Percentiles rank a stretch among this genome's conserved stretches.
Evolutionary conservation across 2,797 vertebrate genomes (phyloP).

Genomic region (Mus caroli): DNA sequence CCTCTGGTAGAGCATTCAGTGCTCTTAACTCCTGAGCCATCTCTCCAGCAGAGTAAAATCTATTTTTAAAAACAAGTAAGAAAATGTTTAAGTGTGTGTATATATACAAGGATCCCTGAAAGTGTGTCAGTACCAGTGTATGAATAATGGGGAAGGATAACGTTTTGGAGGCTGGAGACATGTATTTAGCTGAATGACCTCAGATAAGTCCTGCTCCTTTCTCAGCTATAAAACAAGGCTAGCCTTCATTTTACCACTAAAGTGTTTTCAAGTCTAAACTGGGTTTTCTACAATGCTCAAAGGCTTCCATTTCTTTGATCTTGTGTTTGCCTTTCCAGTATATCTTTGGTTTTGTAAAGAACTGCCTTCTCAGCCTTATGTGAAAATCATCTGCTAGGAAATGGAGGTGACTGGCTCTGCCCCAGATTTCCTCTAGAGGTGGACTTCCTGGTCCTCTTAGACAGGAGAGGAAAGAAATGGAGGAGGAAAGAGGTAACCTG

Average conservation of each 20-base stretch:
- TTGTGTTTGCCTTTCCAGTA: slow-evolving; percentile 54
- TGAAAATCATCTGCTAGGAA: slow-evolving; percentile 30
- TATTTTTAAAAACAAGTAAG: slow-evolving; percentile 25
- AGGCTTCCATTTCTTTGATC: background rate
- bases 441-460: background rate
- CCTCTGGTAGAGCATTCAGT: background rate
- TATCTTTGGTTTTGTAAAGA: slow-evolving; percentile 34
- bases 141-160: slow-evolving; percentile 39
- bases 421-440: background rate
- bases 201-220: background rate
- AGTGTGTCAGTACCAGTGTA: background rate
- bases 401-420: background rate
- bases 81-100: background rate
- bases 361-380: background rate
- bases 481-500: background rate
- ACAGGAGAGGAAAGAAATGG: background rate
- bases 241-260: slow-evolving; percentile 43
- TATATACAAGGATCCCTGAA: slow-evolving; percentile 30
- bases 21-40: background rate
- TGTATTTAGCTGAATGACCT: slow-evolving; percentile 2
- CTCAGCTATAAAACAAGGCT: slow-evolving; percentile 55
- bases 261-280: slow-evolving; percentile 25
- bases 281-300: slow-evolving; percentile 50
- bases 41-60: background rate
- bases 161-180: slow-evolving; percentile 10